Base-by-base conservation (phyloP, 2,797 vertebrate genomes). In the Cephalopachus bancanus region DNA sequence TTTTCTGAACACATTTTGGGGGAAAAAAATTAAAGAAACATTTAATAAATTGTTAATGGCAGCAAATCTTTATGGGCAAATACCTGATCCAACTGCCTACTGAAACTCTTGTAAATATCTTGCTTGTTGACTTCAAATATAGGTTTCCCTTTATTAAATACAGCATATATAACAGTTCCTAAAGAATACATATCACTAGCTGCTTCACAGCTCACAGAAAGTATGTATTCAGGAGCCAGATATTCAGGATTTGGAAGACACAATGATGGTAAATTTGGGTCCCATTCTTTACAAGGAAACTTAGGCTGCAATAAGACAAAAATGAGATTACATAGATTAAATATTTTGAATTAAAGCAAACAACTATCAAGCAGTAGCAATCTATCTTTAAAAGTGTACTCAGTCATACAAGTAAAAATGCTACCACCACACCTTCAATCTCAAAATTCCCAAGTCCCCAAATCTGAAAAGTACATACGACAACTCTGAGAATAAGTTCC, bases 31-130 rank as follows among this genome's bases (percentile, higher is more conserved):
- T 44, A 72, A 89, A 83, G 30, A 33, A 88, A 83, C 10, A 95
- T 76, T 87, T 83, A 64, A 78, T 69, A 85, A 22, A 81, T 87
- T 88, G 89, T 95, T 85, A 96, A 96, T 33, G 7, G 17, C 94
- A 95, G 24, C 87, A 95, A 44, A 96, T 94, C 67, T 75, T 92
- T 26, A 97, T 37, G 91, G 84, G 69, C 26, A 95, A 95, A 96
- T 98, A 99, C 99, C 99, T 99, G 99, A 98, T 99, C 99, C 97
- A 99, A 98, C 53, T 99, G 99, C 92, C 99, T 98, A 98, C 99
- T 99, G 98, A 99, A 99, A 98, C 99, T 99, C 98, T 99, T 99
- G 97, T 99, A 99, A 98, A 99, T 99, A 98, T 99, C 99, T 85
- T 99, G 99, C 96, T 99, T 99, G 99, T 99, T 99, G 98, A 99